phyloP scores from a whole-genome alignment of 2,888 invertebrate species.

The Ormyrus nitidulus region DNA sequence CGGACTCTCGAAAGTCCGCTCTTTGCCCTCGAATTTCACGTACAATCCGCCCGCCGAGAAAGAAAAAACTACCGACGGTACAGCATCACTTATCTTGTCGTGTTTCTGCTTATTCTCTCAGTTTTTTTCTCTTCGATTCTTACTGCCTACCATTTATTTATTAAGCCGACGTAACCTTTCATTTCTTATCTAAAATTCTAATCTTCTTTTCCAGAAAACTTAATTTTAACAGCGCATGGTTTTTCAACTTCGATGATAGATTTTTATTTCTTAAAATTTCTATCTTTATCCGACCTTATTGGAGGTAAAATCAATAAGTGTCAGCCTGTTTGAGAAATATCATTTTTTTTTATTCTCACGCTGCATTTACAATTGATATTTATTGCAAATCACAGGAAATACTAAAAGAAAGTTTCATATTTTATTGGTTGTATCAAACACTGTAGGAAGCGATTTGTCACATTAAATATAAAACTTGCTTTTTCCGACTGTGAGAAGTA shows the following conservation, averaged over 20 bases:
- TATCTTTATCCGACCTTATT: constrained; percentile 53
- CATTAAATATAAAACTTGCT: no score
- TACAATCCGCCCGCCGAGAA: constrained; percentile 83
- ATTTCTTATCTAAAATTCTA: background rate
- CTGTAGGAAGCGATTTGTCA: no score
- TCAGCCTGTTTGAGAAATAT: constrained; percentile 13
- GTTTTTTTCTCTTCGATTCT: background rate
- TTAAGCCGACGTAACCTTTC: background rate
- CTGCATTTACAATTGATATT: background rate
- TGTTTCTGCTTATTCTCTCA: background rate
- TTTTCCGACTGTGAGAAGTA: no score
- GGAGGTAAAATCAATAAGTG: constrained; percentile 54
- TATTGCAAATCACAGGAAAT: background rate
- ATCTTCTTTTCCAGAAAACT: constrained; percentile 49
- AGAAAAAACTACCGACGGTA: constrained; percentile 66
- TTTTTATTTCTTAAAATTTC: constrained; percentile 54
- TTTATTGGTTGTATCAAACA: background rate
- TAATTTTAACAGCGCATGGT: constrained; percentile 54
- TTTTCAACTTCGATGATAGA: constrained; percentile 55
- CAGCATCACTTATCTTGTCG: background rate
- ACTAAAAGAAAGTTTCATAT: constrained; percentile 2
- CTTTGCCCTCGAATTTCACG: constrained; percentile 89
- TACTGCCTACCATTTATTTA: background rate
- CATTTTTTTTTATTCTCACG: background rate
- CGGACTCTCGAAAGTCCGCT: constrained; percentile 79